These are phyloP conservation scores for Ophthalmolycus amberensis DNA, from an alignment of 2,113 vertebrate genomes.

Conservation along the genomic window DNA sequence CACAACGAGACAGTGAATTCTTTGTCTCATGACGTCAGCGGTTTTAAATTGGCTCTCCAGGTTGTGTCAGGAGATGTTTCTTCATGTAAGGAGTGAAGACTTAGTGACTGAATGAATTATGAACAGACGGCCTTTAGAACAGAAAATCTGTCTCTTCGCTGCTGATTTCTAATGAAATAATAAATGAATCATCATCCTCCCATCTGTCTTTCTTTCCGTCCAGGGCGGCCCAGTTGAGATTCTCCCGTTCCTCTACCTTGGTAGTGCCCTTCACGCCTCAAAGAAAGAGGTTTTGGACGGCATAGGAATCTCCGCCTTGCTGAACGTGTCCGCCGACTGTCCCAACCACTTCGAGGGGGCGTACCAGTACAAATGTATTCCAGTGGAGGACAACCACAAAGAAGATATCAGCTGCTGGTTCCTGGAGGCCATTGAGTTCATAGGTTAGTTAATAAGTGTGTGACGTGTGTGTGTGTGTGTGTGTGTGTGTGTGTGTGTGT, in stretches of 20 bases:
- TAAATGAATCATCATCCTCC: constrained; percentile 1
- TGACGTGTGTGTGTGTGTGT: not conserved
- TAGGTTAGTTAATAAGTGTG: constrained; percentile 86
- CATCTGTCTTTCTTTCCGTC: constrained; percentile 12
- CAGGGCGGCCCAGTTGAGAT: constrained; percentile 98
- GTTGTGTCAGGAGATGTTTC: constrained; percentile 11
- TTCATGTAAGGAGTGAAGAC: not conserved
- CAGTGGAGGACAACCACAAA: constrained; percentile 98
- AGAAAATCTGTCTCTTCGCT: not conserved
- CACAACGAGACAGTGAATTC: constrained; percentile 28
- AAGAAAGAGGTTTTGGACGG: constrained; percentile 94
- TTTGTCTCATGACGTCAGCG: constrained; percentile 34
- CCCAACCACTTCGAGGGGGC: constrained; percentile 97
- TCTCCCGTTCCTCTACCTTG: constrained; percentile 96
- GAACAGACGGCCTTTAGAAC: not conserved
- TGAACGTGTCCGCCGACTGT: constrained; percentile 97
- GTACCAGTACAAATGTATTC: constrained; percentile 98
- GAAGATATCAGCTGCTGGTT: constrained; percentile 99
- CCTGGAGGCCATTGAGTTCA: constrained; percentile 97
- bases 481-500: constrained; percentile 12
- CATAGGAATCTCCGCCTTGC: constrained; percentile 93
- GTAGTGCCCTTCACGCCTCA: constrained; percentile 96
- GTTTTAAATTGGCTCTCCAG: constrained; percentile 2
- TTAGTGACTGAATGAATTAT: constrained; percentile 4
- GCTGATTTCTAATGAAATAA: not conserved